Base-by-base conservation (phyloP, 1,140 invertebrate species). In the Thereuonema tuberculata region DNA sequence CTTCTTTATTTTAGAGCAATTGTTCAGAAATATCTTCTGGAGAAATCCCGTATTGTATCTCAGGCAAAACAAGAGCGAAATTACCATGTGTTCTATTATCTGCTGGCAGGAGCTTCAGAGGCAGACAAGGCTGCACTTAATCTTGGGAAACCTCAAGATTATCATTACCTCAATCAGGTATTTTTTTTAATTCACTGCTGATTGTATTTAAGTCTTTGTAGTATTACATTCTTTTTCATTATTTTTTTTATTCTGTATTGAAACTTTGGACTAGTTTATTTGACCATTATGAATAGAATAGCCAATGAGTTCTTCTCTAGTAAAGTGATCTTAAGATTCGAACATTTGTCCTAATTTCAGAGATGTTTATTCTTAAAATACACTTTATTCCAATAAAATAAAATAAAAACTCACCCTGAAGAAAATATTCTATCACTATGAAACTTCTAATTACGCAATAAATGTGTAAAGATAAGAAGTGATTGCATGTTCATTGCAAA, bases 51-150 rank as follows among this genome's bases (percentile, higher is more conserved):
- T 67, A 97, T 97, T 70, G 88, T 89, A 65, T 87, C 82, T 66
- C 90, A 94, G 75, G 91, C 93, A 23, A 82, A 84, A 62, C 90
- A 93, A 71, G 93, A 98, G 76, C 79, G 92, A 67, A 98, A 97
- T 76, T 98, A 98, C 73, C 93, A 98, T 75, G 93, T 97, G 47
- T 98, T 98, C 76, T 98, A 98, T 75, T 96, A 97, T 72, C 75
- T 98, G 61, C 76, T 97, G 68, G 88, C 88, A 66, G 93, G 93
- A 64, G 87, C 90, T 14, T 86, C 81, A 57, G 86, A 90, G 59
- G 81, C 85, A 67, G 90, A 95, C 70, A 83, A 81, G 66, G 81
- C 87, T 68, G 77, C 82, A 61, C 76, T 89, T 46, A 84, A 92
- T 76, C 78, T 96, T 55, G 77, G 85, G 61, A 82, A 82, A 70